Percentiles rank a stretch among this genome's conserved stretches.
phyloP scores from a whole-genome alignment of 2,888 invertebrate species.

The Tenthredo scrophulariae region DNA sequence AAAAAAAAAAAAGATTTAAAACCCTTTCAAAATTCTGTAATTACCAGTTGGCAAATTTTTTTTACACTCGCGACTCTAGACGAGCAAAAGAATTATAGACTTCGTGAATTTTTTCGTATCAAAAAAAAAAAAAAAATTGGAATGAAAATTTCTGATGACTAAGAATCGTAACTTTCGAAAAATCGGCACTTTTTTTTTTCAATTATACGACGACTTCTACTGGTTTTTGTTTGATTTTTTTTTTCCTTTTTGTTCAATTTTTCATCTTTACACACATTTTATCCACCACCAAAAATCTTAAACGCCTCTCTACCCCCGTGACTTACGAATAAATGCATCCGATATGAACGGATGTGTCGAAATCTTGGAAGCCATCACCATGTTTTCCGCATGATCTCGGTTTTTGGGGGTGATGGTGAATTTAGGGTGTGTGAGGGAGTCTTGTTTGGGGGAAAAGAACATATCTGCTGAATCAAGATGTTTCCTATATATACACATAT shows the following conservation, averaged over 20 bases:
- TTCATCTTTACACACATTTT: neutral
- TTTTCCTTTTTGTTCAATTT: neutral
- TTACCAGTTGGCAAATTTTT: too few relatives aligned
- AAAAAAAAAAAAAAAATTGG: too few relatives aligned
- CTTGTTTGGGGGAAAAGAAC: conserved; percentile 39
- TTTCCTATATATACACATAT: conserved; percentile 11
- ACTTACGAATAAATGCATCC: conserved; percentile 29
- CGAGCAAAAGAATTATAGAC: too few relatives aligned
- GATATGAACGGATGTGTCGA: neutral
- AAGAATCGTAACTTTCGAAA: too few relatives aligned
- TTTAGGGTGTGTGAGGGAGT: neutral
- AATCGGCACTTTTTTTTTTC: too few relatives aligned
- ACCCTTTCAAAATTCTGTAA: too few relatives aligned
- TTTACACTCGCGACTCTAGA: too few relatives aligned
- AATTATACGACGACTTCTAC: neutral
- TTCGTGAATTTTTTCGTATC: too few relatives aligned
- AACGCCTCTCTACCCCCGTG: neutral
- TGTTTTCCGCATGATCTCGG: conserved; percentile 33
- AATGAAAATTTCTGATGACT: too few relatives aligned
- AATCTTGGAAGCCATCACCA: conserved; percentile 21
- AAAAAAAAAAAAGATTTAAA: too few relatives aligned
- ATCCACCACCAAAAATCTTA: neutral
- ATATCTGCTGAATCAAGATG: conserved; percentile 49
- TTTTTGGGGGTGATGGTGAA: neutral
- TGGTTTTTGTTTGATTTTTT: neutral